phyloP scores from a whole-genome alignment of 2,888 invertebrate species.

The Zhengitettix transpicula region DNA sequence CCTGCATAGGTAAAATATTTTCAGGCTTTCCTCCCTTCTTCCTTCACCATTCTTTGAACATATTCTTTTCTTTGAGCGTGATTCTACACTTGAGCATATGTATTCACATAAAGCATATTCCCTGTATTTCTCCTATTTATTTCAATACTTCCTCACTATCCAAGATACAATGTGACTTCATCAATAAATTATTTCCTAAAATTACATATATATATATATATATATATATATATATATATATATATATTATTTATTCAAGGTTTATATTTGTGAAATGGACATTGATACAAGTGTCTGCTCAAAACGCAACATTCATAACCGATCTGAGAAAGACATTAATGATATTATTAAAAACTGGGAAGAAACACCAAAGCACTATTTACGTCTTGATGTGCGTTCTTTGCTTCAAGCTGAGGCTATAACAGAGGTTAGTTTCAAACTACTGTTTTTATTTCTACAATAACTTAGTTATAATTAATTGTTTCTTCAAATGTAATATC shows the following conservation, averaged over 20 bases:
- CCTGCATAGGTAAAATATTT: neutral
- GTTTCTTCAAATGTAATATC: too few species aligned
- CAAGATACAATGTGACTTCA: too few species aligned
- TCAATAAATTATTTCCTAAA: too few species aligned
- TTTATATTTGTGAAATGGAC: slow-evolving; percentile 79
- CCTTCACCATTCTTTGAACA: too few species aligned
- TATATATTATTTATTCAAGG: slow-evolving; percentile 35
- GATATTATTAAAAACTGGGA: slow-evolving; percentile 55
- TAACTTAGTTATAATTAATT: too few species aligned
- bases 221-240: too few species aligned
- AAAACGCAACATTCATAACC: slow-evolving; percentile 71
- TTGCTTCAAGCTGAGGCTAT: slow-evolving; percentile 71
- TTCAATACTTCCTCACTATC: too few species aligned
- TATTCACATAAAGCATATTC: too few species aligned
- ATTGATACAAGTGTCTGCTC: slow-evolving; percentile 60
- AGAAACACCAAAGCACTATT: slow-evolving; percentile 62
- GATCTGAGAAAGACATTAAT: slow-evolving; percentile 61
- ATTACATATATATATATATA: too few species aligned
- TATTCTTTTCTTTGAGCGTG: too few species aligned
- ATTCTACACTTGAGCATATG: too few species aligned
- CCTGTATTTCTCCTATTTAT: too few species aligned
- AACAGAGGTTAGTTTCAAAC: slow-evolving; percentile 40
- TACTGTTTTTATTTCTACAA: neutral
- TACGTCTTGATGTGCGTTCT: slow-evolving; percentile 64
- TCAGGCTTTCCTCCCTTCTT: neutral